Base-by-base conservation (phyloP, 2,888 invertebrate species). In the Entomobrya proxima region DNA sequence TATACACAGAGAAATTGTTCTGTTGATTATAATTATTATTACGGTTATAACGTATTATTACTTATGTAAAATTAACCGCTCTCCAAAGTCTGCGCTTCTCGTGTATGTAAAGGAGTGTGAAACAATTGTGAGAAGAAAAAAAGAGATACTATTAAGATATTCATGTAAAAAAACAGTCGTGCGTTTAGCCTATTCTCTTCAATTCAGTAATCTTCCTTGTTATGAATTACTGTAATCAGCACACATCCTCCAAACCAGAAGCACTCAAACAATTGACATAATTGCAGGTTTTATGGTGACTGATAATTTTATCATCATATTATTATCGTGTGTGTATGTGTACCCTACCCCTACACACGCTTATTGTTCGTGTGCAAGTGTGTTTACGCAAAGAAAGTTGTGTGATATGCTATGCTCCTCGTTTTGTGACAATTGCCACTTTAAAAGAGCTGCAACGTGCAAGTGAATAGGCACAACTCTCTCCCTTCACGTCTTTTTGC, bases 271-370 rank as follows among this genome's bases (percentile, higher is more conserved):
- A 11, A 67, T 67, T 67, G 67, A 67, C 67, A 67, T 67, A 40
- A 67, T 67, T 67, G 67, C 40, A 67, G 67, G 67, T 67, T 67
- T 67, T 67, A 67, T 67, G 67, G 67, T 67, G 40, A 40, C 67
- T 37, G 67, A 67, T 67, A 67, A 67, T 67, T 40, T 67, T 67
- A 67, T 67, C 52, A 52, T 52, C 40, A 40, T 40, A 67, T 67
- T 67, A 67, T 67, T 67, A 67, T 40, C 67, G 21, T 40, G 24
- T 30, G n/a, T 40, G 13, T 55, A 50, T 50, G 21, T 18, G 21
- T n/a, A 50, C 18, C n/a, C n/a, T n/a, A 50, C 15, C 11, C 58
- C 7, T 58, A 30, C 30, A 58, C 30, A 58, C 58, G 18, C 18
- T 3, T 50, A 18, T 18, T 6, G 18, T 50, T 1, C 2, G 50